These are phyloP conservation scores for Muntiacus muntjak DNA, from an alignment of 2,113 vertebrate species.

Conservation along the genomic window DNA sequence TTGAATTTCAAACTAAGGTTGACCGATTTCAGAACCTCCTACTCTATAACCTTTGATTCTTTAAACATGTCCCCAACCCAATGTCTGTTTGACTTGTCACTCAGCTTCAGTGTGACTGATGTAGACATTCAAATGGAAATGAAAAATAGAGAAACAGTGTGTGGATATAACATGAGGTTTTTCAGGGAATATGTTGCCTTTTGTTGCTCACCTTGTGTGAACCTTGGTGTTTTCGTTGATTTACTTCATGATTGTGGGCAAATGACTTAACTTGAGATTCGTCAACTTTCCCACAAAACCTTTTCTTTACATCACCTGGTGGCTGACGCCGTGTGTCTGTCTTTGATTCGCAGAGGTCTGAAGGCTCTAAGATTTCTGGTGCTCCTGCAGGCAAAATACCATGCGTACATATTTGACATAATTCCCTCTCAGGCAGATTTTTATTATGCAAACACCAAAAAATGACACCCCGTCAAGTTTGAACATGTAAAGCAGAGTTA, in stretches of 20 bases:
- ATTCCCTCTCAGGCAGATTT: not conserved
- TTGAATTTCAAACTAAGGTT: not conserved
- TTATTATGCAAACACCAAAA: slow-evolving; percentile 20
- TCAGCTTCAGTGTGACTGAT: not conserved
- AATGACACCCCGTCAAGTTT: not conserved
- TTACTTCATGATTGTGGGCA: not conserved
- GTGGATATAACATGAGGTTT: not conserved
- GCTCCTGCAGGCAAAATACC: slow-evolving; percentile 38
- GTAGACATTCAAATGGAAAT: not conserved
- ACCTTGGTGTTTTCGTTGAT: not conserved
- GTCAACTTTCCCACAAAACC: not conserved
- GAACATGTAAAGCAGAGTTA: not conserved
- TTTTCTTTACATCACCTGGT: not conserved
- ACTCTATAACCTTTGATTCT: not conserved
- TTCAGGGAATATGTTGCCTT: not conserved
- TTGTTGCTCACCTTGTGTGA: not conserved
- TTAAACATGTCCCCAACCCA: too few species aligned
- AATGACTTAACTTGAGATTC: not conserved
- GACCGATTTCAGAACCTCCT: not conserved
- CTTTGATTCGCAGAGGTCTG: not conserved
- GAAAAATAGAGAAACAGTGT: not conserved
- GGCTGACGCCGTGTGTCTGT: not conserved
- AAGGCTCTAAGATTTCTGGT: slow-evolving; percentile 13
- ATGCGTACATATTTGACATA: slow-evolving; percentile 7
- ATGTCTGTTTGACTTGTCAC: too few species aligned